A percentile compares a stretch with the other conserved stretches of the same genome.
These are phyloP conservation scores for Melozone crissalis DNA, from an alignment of 2,113 vertebrate genomes.

Conservation along the genomic window DNA sequence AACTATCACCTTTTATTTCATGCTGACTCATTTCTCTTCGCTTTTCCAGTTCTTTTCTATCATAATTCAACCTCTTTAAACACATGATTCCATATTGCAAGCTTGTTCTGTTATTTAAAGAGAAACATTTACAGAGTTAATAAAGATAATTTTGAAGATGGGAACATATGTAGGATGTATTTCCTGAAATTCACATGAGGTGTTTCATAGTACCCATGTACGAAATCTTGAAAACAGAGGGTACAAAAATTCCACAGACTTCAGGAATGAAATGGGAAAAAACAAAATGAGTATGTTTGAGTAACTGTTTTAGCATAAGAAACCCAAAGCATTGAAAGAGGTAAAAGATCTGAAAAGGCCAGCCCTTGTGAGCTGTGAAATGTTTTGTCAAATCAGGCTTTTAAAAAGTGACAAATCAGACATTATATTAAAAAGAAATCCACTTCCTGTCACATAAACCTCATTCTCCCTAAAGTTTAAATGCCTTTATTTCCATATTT, in stretches of 20 bases:
- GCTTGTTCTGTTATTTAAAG: slow-evolving; percentile 88
- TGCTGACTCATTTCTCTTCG: slow-evolving; percentile 94
- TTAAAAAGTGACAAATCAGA: slow-evolving; percentile 1
- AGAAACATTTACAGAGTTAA: slow-evolving; percentile 59
- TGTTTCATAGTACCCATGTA: neutral
- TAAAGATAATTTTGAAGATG: slow-evolving; percentile 9
- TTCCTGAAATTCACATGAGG: neutral
- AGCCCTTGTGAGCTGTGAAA: neutral
- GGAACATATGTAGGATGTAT: slow-evolving; percentile 10
- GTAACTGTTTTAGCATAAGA: neutral
- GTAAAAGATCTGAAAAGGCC: neutral
- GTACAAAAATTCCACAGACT: neutral
- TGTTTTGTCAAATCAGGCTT: neutral
- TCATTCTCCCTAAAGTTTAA: neutral
- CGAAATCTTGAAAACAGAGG: neutral
- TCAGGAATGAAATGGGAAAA: slow-evolving; percentile 26
- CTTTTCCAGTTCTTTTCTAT: slow-evolving; percentile 97
- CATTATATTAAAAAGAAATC: neutral
- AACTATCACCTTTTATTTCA: slow-evolving; percentile 91
- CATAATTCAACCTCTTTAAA: slow-evolving; percentile 98
- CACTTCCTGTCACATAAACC: neutral
- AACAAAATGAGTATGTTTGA: neutral
- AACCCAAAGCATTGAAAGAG: neutral
- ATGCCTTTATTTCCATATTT: slow-evolving; percentile 43
- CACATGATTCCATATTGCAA: slow-evolving; percentile 99